Evolutionary conservation across 1,140 invertebrate species (phyloP).

Genomic region (Colletes gigas): DNA sequence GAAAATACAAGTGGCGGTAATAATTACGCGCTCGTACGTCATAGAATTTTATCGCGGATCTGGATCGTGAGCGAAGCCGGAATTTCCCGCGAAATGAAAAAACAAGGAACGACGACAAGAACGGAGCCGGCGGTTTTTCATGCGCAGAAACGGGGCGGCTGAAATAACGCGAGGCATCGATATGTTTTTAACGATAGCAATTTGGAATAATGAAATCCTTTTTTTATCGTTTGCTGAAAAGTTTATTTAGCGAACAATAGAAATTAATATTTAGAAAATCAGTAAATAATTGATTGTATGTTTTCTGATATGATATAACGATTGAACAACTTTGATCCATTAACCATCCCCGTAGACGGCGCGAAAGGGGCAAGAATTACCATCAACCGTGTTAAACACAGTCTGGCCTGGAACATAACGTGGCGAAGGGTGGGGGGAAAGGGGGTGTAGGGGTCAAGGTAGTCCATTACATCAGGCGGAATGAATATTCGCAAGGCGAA

Average conservation of each 20-base stretch:
- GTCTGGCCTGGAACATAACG: neutral
- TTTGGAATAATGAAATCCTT: no score
- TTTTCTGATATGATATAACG: no score
- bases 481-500: slow-evolving; percentile 55
- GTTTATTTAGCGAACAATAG: no score
- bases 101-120: no score
- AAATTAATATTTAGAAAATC: no score
- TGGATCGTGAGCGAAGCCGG: neutral
- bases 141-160: neutral
- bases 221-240: no score
- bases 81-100: no score
- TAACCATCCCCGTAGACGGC: slow-evolving; percentile 3
- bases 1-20: no score
- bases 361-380: slow-evolving; percentile 9
- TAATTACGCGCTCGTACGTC: neutral
- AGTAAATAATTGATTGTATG: no score
- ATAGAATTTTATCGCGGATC: neutral
- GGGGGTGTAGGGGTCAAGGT: slow-evolving; percentile 55
- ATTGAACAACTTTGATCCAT: slow-evolving; percentile 26
- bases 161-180: neutral
- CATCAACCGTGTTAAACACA: neutral
- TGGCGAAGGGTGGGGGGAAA: neutral
- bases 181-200: no score
- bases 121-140: no score
- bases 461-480: slow-evolving; percentile 45